These are phyloP conservation scores for Trichogramma pretiosum DNA, from an alignment of 1,140 invertebrate genomes.

Conservation along the genomic window DNA sequence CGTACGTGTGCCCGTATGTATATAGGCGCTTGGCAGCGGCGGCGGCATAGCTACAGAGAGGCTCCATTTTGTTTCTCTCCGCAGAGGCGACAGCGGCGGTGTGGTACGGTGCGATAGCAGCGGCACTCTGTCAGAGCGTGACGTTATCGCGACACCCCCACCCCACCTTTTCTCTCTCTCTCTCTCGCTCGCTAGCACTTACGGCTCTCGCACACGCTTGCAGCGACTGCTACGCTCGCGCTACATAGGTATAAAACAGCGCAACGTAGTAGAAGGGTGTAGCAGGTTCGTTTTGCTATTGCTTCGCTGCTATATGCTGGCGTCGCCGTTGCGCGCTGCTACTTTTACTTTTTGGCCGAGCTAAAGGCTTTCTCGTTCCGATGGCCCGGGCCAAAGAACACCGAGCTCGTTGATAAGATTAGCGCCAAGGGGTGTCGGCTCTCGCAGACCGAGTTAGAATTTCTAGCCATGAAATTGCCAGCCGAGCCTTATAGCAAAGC, in stretches of 20 bases:
- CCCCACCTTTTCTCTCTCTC: constrained; percentile 21
- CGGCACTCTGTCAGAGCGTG: constrained; percentile 49
- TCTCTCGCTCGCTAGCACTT: constrained; percentile 1
- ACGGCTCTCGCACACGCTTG: too few relatives aligned
- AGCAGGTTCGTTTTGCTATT: constrained; percentile 7
- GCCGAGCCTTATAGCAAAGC: too few relatives aligned
- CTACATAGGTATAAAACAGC: not conserved
- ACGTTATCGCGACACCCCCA: constrained; percentile 49
- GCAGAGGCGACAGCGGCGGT: too few relatives aligned
- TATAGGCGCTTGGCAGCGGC: too few relatives aligned
- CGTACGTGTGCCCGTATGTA: too few relatives aligned
- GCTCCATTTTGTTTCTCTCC: constrained; percentile 50
- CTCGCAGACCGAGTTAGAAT: constrained; percentile 43
- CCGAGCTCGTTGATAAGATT: constrained; percentile 39
- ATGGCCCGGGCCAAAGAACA: constrained; percentile 16
- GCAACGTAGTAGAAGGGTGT: too few relatives aligned
- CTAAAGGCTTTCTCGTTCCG: constrained; percentile 3
- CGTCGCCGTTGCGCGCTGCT: not conserved
- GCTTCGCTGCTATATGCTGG: not conserved
- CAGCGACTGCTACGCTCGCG: too few relatives aligned
- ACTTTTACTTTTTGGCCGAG: constrained; percentile 10
- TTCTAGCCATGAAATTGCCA: constrained; percentile 29
- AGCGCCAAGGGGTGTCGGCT: constrained; percentile 31
- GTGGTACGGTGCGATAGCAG: constrained; percentile 48
- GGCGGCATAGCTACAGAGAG: constrained; percentile 9